Evolutionary conservation across 2,888 invertebrate genomes (phyloP).

Genomic region (Lamellibrachia satsuma): DNA sequence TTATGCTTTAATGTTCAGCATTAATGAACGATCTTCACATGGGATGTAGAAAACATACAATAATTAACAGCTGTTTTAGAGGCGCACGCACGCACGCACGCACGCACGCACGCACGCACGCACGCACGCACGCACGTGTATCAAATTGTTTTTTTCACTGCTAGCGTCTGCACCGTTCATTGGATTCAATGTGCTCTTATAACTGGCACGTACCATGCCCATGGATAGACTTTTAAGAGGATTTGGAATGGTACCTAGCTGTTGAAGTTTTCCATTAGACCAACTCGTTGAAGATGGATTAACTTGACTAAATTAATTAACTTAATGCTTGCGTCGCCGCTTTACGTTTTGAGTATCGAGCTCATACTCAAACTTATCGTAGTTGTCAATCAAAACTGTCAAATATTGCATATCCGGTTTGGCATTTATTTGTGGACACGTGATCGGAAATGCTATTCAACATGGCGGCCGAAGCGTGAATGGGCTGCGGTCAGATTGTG

Average conservation of each 20-base stretch:
- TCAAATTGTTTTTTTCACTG: too few species aligned
- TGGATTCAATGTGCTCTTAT: too few species aligned
- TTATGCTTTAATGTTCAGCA: too few species aligned
- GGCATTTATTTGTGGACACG: constrained; percentile 17
- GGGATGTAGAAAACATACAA: too few species aligned
- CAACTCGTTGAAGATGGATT: not conserved
- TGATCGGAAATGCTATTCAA: constrained; percentile 17
- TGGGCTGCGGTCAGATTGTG: constrained; percentile 10
- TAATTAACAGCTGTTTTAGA: too few species aligned
- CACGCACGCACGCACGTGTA: too few species aligned
- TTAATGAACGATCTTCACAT: too few species aligned
- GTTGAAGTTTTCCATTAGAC: not conserved
- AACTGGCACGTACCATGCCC: not conserved
- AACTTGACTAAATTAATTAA: not conserved
- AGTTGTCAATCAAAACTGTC: constrained; percentile 17
- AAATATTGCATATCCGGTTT: not conserved
- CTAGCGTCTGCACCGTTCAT: too few species aligned
- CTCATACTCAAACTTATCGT: not conserved
- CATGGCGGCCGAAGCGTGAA: constrained; percentile 11
- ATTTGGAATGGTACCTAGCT: not conserved
- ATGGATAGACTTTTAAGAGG: not conserved
- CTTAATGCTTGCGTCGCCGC: not conserved
- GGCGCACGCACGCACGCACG: too few species aligned
- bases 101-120: too few species aligned
- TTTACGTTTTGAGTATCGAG: not conserved